These are phyloP conservation scores for Amiota communis DNA, from an alignment of 2,888 invertebrate genomes.

Conservation along the genomic window DNA sequence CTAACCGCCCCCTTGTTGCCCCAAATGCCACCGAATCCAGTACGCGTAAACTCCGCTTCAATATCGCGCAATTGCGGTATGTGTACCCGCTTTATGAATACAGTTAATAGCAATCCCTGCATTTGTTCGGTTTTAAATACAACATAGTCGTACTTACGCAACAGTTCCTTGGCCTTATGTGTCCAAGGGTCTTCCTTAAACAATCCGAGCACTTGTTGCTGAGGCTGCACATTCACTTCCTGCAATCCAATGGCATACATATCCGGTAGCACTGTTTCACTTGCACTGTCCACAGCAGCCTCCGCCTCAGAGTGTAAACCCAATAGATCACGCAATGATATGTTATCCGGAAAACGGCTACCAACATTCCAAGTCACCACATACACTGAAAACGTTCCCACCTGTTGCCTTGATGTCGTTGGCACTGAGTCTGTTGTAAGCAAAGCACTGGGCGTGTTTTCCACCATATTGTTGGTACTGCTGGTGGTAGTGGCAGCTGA, in stretches of 20 bases:
- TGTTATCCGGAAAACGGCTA: constrained; percentile 82
- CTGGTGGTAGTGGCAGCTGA: too few species aligned
- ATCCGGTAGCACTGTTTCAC: constrained; percentile 78
- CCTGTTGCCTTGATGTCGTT: constrained; percentile 47
- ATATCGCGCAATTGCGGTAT: constrained; percentile 87
- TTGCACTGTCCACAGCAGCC: constrained; percentile 74
- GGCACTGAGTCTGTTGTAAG: not conserved
- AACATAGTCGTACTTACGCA: constrained; percentile 82
- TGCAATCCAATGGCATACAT: constrained; percentile 90
- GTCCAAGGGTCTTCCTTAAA: constrained; percentile 92
- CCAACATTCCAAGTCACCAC: constrained; percentile 94
- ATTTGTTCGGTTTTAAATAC: constrained; percentile 86
- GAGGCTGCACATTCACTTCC: constrained; percentile 91
- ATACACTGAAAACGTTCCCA: constrained; percentile 78
- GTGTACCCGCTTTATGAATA: constrained; percentile 86
- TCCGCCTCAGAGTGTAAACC: constrained; percentile 75
- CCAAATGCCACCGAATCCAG: constrained; percentile 94
- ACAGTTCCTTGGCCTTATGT: constrained; percentile 79
- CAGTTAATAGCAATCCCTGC: constrained; percentile 86
- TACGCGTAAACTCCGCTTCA: constrained; percentile 89
- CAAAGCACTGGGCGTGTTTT: too few species aligned
- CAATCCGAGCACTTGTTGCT: constrained; percentile 86
- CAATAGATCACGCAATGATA: constrained; percentile 81
- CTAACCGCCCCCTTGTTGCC: constrained; percentile 97
- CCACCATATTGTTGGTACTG: too few species aligned